Percentiles rank a stretch among this genome's conserved stretches.
These are phyloP conservation scores for Dysidea cf. avara DNA, from an alignment of 37 sponge, comb jelly and placozoan genomes.

Conservation along the genomic window DNA sequence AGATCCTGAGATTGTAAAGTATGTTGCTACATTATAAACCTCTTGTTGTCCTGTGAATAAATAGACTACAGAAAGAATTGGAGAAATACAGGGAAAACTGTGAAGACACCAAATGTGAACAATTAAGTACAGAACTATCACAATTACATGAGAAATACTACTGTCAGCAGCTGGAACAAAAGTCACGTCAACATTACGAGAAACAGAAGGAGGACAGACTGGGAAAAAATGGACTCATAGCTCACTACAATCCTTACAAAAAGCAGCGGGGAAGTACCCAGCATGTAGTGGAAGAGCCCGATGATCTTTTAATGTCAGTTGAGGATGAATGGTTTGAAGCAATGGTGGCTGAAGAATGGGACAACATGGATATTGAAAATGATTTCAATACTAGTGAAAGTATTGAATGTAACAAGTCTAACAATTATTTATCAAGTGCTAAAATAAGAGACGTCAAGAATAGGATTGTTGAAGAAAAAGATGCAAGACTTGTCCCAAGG, in stretches of 20 bases:
- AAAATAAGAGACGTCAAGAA: no score
- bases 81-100: constrained; percentile 30
- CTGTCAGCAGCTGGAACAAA: constrained; percentile 44
- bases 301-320: no score
- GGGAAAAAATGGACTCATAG: not conserved
- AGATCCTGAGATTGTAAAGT: constrained; percentile 53
- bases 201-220: not conserved
- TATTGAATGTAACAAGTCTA: no score
- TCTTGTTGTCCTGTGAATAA: no score
- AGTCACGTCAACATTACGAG: not conserved
- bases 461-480: no score
- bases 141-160: constrained; percentile 60
- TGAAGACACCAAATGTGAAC: constrained; percentile 42
- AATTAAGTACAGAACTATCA: constrained; percentile 44
- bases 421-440: no score
- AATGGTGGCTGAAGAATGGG: no score
- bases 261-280: constrained; percentile 27
- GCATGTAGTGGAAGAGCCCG: no score
- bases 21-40: not conserved
- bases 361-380: no score
- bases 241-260: constrained; percentile 48
- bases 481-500: no score
- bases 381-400: no score
- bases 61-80: constrained; percentile 60
- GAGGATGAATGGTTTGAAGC: no score